Evolutionary conservation across 35 echinoderm and acorn worm species (phyloP), one percentile per base, ranked within the genome.

Genomic region (Amphiura filiformis): DNA sequence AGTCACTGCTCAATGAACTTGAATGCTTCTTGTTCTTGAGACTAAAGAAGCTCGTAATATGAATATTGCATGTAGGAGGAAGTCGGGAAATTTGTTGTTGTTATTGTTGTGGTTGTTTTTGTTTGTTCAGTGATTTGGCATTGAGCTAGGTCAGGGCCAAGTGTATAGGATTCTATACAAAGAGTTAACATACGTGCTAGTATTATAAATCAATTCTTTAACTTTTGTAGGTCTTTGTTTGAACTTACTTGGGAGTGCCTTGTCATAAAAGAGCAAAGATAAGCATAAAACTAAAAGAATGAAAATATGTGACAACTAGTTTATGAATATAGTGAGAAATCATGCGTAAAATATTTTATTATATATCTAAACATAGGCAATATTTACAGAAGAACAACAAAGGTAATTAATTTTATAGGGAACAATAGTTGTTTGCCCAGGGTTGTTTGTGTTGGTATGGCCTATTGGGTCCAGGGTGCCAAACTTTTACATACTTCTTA

Each of bases 71-170:
- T 30, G n/a, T 70, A 26, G 9, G 7, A 70, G 61, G 61, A 70
- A 70, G 61, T 70, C 9, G 26, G 17, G 3, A 70, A 70, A 70
- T 70, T 70, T 70, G 61, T 70, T 70, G 28, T 70, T 70, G 61
- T 70, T 70, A 70, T 70, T 70, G 61, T 70, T 70, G 61, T 70
- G 61, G 61, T 70, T 70, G 26, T 70, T 70, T 5, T 70, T 70
- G 28, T 70, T 70, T 70, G 61, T 70, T 13, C 26, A 70, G 61
- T 70, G 61, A 70, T 26, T 70, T 70, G 61, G 61, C 61, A 70
- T 70, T 70, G 61, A 70, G 17, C 28, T 70, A 23, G 61, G 61
- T 70, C 61, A 70, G 7, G 61, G 61, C 61, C 61, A 70, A 52
- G 7, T 52, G 44, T 20, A 20, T 52, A 11, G 20, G 20, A 52